A percentile compares a stretch with the other conserved stretches of the same genome.
These are phyloP conservation scores for Sarotherodon lohbergeri DNA, from an alignment of 2,113 vertebrate genomes.

Conservation along the genomic window DNA sequence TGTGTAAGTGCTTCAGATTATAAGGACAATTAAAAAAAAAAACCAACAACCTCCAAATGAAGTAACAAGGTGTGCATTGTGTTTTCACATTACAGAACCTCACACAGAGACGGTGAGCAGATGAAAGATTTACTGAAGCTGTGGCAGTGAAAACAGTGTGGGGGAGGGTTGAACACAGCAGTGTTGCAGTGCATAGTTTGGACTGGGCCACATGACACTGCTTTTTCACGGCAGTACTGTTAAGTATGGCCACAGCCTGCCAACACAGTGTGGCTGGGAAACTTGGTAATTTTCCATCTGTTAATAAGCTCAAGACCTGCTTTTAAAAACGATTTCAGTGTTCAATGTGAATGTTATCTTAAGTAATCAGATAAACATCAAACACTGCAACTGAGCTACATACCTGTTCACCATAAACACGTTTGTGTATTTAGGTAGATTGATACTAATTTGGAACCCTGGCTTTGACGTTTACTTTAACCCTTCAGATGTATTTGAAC, in stretches of 20 bases:
- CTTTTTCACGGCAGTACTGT: conserved; percentile 31
- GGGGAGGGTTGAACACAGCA: conserved; percentile 23
- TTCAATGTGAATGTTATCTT: neutral
- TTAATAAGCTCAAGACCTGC: neutral
- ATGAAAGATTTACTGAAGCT: neutral
- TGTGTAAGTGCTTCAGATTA: conserved; percentile 20
- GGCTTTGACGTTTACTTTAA: neutral
- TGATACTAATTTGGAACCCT: neutral
- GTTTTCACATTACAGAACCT: neutral
- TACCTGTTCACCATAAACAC: neutral
- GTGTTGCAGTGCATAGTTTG: conserved; percentile 9
- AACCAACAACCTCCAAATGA: neutral
- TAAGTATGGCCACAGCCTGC: neutral
- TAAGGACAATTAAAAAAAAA: conserved; percentile 26
- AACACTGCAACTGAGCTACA: neutral
- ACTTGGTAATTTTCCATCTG: neutral
- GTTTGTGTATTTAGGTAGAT: neutral
- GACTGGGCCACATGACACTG: neutral
- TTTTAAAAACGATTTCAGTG: neutral
- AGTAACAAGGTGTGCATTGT: neutral
- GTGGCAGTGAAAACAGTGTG: neutral
- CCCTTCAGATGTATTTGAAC: neutral
- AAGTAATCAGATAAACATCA: neutral
- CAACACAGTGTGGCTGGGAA: neutral
- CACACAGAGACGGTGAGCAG: neutral